Percentiles rank a stretch among this genome's conserved stretches.
Conservation (phyloP, 2,113 vertebrate genomes). For the Trematocara macrostoma region DNA sequence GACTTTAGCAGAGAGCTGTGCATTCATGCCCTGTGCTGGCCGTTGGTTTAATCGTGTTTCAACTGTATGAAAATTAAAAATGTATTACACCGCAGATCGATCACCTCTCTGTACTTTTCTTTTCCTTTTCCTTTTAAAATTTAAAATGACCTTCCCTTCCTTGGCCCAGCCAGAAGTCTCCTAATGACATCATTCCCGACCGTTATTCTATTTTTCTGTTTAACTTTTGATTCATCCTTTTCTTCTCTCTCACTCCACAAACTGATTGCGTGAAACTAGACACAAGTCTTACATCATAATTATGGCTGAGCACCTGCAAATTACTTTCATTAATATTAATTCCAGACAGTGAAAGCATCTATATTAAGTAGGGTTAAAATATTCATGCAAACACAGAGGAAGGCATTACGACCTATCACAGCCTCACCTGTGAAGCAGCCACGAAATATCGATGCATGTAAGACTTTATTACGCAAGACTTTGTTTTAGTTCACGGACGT, state of each 20-base stretch:
- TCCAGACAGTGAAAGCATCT: slow-evolving; percentile 31
- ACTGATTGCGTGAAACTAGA: slow-evolving; percentile 30
- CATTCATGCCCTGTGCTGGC: not conserved
- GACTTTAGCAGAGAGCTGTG: not conserved
- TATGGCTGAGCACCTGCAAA: slow-evolving; percentile 42
- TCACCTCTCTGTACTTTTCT: slow-evolving; percentile 16
- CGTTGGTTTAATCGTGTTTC: not conserved
- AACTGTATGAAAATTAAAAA: not conserved
- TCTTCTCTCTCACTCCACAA: not conserved
- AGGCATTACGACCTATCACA: not conserved
- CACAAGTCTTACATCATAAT: slow-evolving; percentile 55
- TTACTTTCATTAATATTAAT: slow-evolving; percentile 61
- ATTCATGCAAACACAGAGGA: slow-evolving; percentile 21
- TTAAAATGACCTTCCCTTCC: not conserved
- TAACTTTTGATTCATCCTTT: slow-evolving; percentile 22
- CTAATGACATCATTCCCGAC: not conserved
- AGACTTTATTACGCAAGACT: not conserved
- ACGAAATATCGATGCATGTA: not conserved
- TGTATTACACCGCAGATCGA: not conserved
- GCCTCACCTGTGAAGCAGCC: not conserved
- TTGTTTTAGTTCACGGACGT: not conserved
- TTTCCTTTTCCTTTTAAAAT: not conserved
- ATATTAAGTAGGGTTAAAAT: slow-evolving; percentile 37
- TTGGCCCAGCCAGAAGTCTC: not conserved
- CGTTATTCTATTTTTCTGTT: not conserved